Evolutionary conservation across 2,797 vertebrate genomes (phyloP).

Genomic region (Merluccius polli): DNA sequence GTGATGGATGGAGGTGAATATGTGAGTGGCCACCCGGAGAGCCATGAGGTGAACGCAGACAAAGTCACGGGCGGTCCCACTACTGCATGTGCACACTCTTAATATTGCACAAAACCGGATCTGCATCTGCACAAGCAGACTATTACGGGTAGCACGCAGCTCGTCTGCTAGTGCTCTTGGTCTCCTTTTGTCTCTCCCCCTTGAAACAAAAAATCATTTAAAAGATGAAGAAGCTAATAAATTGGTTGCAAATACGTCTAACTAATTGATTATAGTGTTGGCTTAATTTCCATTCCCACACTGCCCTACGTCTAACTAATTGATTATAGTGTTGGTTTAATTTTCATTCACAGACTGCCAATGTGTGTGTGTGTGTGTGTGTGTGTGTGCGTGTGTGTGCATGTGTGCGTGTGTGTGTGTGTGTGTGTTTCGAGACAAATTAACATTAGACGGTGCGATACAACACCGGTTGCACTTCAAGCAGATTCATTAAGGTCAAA

Average conservation of each 20-base stretch:
- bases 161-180: no score
- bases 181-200: background rate
- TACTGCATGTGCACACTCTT: background rate
- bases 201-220: background rate
- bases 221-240: background rate
- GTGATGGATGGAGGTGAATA: constrained; percentile 59
- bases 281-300: no score
- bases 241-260: background rate
- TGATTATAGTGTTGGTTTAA: background rate
- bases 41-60: constrained; percentile 37
- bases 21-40: constrained; percentile 50
- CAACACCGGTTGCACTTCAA: background rate
- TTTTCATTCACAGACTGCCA: background rate
- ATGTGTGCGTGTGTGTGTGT: no score
- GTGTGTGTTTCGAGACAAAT: background rate
- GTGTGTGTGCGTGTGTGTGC: no score
- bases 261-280: no score
- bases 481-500: background rate
- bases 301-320: background rate
- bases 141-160: background rate
- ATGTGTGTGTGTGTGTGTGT: background rate
- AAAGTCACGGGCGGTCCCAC: no score
- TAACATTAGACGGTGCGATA: background rate
- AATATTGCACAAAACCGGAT: background rate
- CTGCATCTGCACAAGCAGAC: background rate